These are phyloP conservation scores for Hoplias malabaricus DNA, from an alignment of 2,113 vertebrate species.

Conservation along the genomic window DNA sequence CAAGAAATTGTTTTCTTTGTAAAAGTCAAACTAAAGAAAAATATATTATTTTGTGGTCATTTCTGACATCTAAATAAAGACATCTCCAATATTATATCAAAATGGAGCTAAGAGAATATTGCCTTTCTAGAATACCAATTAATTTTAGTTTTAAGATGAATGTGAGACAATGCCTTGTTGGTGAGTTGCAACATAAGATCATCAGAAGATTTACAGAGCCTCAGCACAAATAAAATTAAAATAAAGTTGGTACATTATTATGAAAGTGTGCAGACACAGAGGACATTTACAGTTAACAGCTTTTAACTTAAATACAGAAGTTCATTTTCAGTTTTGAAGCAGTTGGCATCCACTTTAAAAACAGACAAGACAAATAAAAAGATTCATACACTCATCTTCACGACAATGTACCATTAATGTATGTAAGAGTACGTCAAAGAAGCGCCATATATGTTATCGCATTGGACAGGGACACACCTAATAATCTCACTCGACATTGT, in stretches of 20 bases:
- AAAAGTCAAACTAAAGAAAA: conserved; percentile 80
- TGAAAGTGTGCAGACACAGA: conserved; percentile 76
- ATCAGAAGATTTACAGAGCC: conserved; percentile 62
- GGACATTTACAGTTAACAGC: conserved; percentile 76
- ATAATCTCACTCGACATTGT: conserved; percentile 90
- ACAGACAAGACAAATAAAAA: conserved; percentile 86
- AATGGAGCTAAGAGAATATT: conserved; percentile 81
- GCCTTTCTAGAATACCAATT: conserved; percentile 79
- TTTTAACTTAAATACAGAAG: conserved; percentile 75
- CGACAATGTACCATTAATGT: conserved; percentile 88
- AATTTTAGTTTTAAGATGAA: conserved; percentile 64
- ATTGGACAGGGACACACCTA: conserved; percentile 92
- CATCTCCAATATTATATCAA: conserved; percentile 76
- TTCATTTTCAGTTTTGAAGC: conserved; percentile 81
- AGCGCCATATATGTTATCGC: conserved; percentile 89
- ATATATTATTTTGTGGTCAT: conserved; percentile 74
- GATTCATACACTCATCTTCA: conserved; percentile 84
- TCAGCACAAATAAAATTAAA: conserved; percentile 68
- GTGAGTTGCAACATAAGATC: conserved; percentile 60
- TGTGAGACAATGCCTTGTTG: conserved; percentile 61
- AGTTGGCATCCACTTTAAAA: conserved; percentile 89
- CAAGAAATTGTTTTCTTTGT: conserved; percentile 81
- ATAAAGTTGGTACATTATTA: conserved; percentile 64
- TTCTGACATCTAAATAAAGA: conserved; percentile 75
- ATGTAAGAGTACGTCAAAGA: conserved; percentile 90